Evolutionary conservation across 2,113 vertebrate species (phyloP), one percentile per base, ranked within the genome.

Genomic region (Glareola pratincola): DNA sequence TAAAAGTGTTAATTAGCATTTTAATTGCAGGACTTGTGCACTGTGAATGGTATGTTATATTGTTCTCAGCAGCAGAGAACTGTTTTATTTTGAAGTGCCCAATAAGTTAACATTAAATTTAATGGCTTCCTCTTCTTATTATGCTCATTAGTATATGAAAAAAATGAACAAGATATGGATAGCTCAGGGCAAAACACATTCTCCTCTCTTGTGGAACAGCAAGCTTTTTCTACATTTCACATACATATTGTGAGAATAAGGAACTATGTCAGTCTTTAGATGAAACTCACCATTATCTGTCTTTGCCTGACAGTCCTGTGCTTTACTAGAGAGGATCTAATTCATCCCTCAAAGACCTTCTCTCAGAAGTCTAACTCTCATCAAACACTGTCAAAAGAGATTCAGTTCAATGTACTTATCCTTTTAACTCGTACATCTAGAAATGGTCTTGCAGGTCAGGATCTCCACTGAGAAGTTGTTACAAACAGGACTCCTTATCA

Each of bases 1-100:
- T 92, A 81, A 94, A 92, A 94, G 13, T 71, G 72, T 71, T 97
- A 92, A 97, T 97, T 95, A 96, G 53, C 75, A 85, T 94, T 94
- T 95, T 96, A 95, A 96, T 92, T 87, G 72, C 50, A 76, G 37
- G 41, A 78, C 29, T 93, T 90, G 37, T 92, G 20, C 50, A 37
- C 50, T 79, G 15, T 60, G 39, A 85, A 63, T 80, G 16, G 27
- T 88, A 68, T 60, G 26, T 62, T 82, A 73, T 51, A 76, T 79
- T 95, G 41, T 64, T 76, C 85, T 90, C 89, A 88, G 37, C 56
- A 94, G 43, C 45, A 54, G 15, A 92, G 19, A 12, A 43, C 24
- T 85, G 29, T 64, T 79, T 87, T 92, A 85, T 83, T 92, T 88
- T 92, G 88, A 85, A 97, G 69, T 79, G 21, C 29, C 24, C 37